Conservation (phyloP, 2,113 vertebrate species). For the Ptilonorhynchus violaceus region DNA sequence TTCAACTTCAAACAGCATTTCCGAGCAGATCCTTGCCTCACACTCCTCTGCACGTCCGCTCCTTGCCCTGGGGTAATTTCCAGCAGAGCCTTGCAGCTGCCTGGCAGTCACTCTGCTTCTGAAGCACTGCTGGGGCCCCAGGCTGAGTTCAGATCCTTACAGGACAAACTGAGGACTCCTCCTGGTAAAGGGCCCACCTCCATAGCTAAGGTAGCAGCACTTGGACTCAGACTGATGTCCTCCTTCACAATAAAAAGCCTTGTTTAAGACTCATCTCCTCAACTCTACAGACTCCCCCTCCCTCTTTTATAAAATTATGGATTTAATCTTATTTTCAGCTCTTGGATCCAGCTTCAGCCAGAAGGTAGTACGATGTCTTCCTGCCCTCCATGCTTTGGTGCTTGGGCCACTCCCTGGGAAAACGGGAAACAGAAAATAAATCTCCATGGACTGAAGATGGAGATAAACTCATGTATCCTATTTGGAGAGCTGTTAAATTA, state of each 20-base stretch:
- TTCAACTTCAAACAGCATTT: not conserved
- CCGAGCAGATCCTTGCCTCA: rapidly evolving
- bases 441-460: not conserved
- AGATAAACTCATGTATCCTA: not conserved
- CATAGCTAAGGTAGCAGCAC: not conserved
- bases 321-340: not conserved
- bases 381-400: not conserved
- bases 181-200: not conserved
- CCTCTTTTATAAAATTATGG: not conserved
- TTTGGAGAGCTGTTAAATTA: not conserved
- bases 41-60: rapidly evolving
- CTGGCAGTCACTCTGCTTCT: not conserved
- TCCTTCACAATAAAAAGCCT: not conserved
- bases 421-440: not conserved
- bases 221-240: not conserved
- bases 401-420: not conserved
- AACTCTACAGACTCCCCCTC: not conserved
- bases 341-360: not conserved
- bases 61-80: not conserved
- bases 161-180: not conserved
- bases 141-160: not conserved
- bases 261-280: not conserved
- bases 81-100: not conserved
- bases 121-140: not conserved
- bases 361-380: not conserved